A percentile compares a stretch with the other conserved stretches of the same genome.
These are phyloP conservation scores for Tretioscincus oriximinensis DNA, from an alignment of 2,113 vertebrate genomes.

Conservation along the genomic window DNA sequence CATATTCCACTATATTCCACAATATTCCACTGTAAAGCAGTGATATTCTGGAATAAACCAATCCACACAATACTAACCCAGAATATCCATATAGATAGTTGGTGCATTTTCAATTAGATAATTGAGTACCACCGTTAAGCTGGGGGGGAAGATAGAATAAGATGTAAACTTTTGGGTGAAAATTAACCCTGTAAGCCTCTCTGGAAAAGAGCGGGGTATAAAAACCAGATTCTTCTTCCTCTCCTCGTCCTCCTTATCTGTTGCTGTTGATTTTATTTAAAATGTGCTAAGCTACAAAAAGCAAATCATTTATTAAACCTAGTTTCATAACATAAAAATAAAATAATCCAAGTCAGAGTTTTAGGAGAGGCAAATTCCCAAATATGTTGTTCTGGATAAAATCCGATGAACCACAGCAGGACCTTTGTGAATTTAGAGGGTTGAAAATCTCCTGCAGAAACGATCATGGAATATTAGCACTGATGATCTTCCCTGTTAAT, in stretches of 20 bases:
- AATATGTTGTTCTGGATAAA: not conserved
- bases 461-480: not conserved
- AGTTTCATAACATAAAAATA: slow-evolving; percentile 32
- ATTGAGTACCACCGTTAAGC: too few species aligned
- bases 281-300: slow-evolving; percentile 21
- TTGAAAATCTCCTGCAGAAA: not conserved
- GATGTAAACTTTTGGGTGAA: too few species aligned
- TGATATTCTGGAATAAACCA: too few species aligned
- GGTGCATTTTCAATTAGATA: too few species aligned
- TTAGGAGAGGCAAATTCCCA: not conserved
- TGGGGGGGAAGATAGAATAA: too few species aligned
- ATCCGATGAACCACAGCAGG: not conserved
- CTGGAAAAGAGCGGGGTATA: too few species aligned
- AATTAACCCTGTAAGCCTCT: too few species aligned
- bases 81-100: too few species aligned
- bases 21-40: too few species aligned
- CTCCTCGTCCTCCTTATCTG: not conserved
- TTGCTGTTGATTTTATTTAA: slow-evolving; percentile 11
- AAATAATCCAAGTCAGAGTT: slow-evolving; percentile 22
- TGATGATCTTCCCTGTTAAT: not conserved
- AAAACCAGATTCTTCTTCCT: too few species aligned
- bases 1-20: too few species aligned
- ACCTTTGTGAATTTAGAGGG: not conserved
- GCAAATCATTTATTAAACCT: slow-evolving; percentile 30
- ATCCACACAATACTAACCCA: too few species aligned